Conservation (phyloP, 2,797 vertebrate genomes). For the Gymnodraco acuticeps region DNA sequence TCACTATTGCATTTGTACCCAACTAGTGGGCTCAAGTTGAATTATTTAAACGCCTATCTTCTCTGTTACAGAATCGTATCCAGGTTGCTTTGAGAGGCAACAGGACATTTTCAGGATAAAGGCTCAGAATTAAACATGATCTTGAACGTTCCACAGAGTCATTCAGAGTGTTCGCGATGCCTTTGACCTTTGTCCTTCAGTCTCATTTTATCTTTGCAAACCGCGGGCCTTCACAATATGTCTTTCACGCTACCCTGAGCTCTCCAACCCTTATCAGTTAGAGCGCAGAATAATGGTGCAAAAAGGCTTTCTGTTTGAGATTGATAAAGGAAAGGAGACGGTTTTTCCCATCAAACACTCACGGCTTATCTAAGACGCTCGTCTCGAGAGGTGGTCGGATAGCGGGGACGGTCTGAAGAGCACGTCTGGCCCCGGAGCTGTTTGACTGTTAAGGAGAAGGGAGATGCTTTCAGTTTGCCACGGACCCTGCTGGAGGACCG, state of each 20-base stretch:
- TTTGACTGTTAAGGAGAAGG: constrained; percentile 24
- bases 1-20: no score
- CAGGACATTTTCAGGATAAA: constrained; percentile 7
- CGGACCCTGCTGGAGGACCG: background rate
- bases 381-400: constrained; percentile 64
- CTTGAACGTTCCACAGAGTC: constrained; percentile 9
- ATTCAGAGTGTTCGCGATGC: constrained; percentile 20
- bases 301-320: constrained; percentile 69
- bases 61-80: background rate
- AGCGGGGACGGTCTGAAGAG: constrained; percentile 52
- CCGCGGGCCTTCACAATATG: constrained; percentile 53
- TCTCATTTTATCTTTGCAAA: constrained; percentile 56
- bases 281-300: constrained; percentile 69
- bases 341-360: constrained; percentile 71
- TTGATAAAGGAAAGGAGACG: constrained; percentile 75
- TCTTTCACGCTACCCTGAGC: constrained; percentile 59
- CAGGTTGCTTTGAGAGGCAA: background rate
- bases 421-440: constrained; percentile 37
- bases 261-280: constrained; percentile 71
- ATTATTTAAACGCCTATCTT: background rate
- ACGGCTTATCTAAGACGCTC: constrained; percentile 68
- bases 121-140: constrained; percentile 29
- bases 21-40: background rate
- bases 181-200: constrained; percentile 60
- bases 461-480: constrained; percentile 5